phyloP scores from a whole-genome alignment of 2,888 invertebrate species.

The Aphidoletes aphidimyza region DNA sequence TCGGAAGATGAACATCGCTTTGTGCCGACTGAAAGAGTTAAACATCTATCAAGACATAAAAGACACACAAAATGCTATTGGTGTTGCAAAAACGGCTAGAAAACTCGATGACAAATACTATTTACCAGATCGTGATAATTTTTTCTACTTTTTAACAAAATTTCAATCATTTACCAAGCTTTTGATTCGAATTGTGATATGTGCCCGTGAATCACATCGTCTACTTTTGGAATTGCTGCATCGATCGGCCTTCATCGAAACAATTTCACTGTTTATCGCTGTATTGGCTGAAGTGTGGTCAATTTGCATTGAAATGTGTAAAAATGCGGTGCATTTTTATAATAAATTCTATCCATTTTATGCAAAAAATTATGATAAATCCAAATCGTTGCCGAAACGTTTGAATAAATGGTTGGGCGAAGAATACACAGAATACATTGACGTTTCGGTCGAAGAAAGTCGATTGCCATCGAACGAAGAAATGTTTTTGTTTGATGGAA shows the following conservation, averaged over 20 bases:
- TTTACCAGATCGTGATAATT: constrained; percentile 7
- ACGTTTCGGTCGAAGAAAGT: background rate
- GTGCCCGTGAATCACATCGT: constrained; percentile 14
- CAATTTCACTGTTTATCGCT: background rate
- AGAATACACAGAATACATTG: constrained; percentile 15
- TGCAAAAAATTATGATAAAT: background rate
- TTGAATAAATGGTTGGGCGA: constrained; percentile 34
- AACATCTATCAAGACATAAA: constrained; percentile 42
- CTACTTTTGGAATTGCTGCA: background rate
- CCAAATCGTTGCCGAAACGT: background rate
- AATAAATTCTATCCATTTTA: constrained; percentile 15
- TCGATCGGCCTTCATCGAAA: background rate
- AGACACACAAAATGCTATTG: constrained; percentile 10
- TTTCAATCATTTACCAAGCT: background rate
- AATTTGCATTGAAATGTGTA: constrained; percentile 47
- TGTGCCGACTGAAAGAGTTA: constrained; percentile 51
- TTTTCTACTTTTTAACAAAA: constrained; percentile 18
- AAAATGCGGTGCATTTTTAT: constrained; percentile 6
- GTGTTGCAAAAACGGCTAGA: background rate
- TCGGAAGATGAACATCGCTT: constrained; percentile 44
- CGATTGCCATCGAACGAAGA: background rate
- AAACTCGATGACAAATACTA: constrained; percentile 22
- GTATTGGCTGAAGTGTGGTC: constrained; percentile 10
- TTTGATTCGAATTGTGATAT: constrained; percentile 11
- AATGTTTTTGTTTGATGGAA: constrained; percentile 7